Percentiles rank a stretch among this genome's conserved stretches.
Evolutionary conservation across 2,888 invertebrate genomes (phyloP).

Genomic region (Barypeithes pellucidus): DNA sequence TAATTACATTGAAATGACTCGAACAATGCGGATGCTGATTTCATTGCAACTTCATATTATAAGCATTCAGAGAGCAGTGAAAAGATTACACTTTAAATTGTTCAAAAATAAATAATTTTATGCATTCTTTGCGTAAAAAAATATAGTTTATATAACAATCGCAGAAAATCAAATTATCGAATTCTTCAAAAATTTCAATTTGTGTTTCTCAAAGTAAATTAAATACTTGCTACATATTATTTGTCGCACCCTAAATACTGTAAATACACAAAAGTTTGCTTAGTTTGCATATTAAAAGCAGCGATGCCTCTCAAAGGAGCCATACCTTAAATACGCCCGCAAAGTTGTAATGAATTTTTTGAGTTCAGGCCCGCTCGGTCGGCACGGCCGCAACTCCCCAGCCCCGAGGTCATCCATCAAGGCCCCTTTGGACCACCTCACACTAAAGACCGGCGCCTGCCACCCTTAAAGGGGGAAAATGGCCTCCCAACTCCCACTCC

Average conservation of each 20-base stretch:
- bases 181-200: background rate
- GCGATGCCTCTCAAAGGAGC: slow-evolving; percentile 63
- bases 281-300: slow-evolving; percentile 30
- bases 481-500: slow-evolving; percentile 60
- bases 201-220: background rate
- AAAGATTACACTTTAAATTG: too few relatives aligned
- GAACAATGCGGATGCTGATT: too few relatives aligned
- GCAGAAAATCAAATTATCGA: too few relatives aligned
- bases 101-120: too few relatives aligned
- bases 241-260: slow-evolving; percentile 3
- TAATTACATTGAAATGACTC: too few relatives aligned
- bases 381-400: slow-evolving; percentile 59
- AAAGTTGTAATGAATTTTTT: slow-evolving; percentile 64
- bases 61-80: too few relatives aligned
- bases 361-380: slow-evolving; percentile 67
- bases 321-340: slow-evolving; percentile 64
- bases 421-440: slow-evolving; percentile 65
- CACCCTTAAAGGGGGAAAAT: slow-evolving; percentile 61
- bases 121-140: too few relatives aligned
- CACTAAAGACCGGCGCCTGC: slow-evolving; percentile 63
- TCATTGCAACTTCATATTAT: too few relatives aligned
- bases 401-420: slow-evolving; percentile 71
- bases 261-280: slow-evolving; percentile 28
- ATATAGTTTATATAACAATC: too few relatives aligned
- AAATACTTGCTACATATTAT: slow-evolving; percentile 21